These are phyloP conservation scores for Aspiorhynchus laticeps DNA, from an alignment of 2,113 vertebrate genomes.

Conservation along the genomic window DNA sequence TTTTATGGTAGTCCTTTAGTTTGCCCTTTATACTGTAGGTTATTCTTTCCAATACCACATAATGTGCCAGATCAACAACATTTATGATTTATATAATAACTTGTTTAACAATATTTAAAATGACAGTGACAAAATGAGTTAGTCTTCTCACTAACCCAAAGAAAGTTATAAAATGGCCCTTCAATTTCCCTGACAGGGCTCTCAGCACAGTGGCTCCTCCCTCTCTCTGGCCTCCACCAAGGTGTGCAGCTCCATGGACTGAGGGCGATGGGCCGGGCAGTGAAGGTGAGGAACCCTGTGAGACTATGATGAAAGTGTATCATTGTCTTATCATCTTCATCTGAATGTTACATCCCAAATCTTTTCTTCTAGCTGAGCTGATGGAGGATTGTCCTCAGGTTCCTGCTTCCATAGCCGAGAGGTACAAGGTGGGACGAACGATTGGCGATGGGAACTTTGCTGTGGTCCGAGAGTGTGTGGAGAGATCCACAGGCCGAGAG, in stretches of 20 bases:
- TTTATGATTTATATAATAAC: background rate
- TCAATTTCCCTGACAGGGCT: conserved; percentile 78
- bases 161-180: conserved; percentile 29
- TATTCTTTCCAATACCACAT: too few species aligned
- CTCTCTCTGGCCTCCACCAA: conserved; percentile 96
- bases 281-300: conserved; percentile 81
- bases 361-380: conserved; percentile 76
- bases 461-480: conserved; percentile 95
- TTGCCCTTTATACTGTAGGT: too few species aligned
- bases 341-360: conserved; percentile 15
- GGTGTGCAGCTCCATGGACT: conserved; percentile 98
- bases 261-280: conserved; percentile 86
- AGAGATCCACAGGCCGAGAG: conserved; percentile 94
- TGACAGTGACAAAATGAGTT: background rate
- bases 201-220: conserved; percentile 94
- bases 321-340: background rate
- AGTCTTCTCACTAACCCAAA: background rate
- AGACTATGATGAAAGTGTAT: background rate
- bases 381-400: conserved; percentile 86
- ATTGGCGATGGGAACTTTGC: conserved; percentile 98
- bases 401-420: conserved; percentile 89
- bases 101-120: background rate
- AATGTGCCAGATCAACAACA: background rate
- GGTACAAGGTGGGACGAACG: conserved; percentile 95
- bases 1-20: too few species aligned